Conservation (phyloP, 2,888 invertebrate species). For the Argyresthia albistria region DNA sequence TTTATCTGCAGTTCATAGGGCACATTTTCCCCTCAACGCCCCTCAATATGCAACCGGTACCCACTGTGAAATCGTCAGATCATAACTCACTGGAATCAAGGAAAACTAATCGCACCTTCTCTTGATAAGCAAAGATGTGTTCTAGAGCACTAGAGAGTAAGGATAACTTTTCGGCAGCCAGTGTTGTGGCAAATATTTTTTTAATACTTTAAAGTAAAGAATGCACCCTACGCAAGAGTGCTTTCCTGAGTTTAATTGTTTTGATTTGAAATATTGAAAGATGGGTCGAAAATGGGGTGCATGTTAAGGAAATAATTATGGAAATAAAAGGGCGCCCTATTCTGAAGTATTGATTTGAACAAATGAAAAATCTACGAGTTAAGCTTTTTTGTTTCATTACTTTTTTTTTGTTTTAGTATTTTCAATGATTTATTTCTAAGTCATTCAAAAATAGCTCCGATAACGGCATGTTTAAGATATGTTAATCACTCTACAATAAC, state of each 20-base stretch:
- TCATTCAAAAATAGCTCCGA: no score
- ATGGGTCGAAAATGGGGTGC: conserved; percentile 47
- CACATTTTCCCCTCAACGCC: conserved; percentile 32
- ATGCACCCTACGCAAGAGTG: conserved; percentile 42
- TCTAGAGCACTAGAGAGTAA: not conserved
- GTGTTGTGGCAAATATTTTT: conserved; percentile 24
- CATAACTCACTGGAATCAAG: conserved; percentile 46
- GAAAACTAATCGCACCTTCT: conserved; percentile 35
- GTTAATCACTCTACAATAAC: no score
- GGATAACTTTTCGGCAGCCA: not conserved
- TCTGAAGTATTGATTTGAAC: no score
- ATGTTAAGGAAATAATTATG: conserved; percentile 29
- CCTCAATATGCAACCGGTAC: conserved; percentile 28
- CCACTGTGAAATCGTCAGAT: conserved; percentile 46
- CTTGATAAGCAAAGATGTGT: not conserved
- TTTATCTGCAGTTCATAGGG: conserved; percentile 30
- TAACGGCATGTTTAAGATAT: no score
- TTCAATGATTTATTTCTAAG: no score
- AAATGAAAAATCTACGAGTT: no score
- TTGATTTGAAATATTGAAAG: conserved; percentile 50
- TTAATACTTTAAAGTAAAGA: conserved; percentile 39
- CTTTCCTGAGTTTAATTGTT: conserved; percentile 59
- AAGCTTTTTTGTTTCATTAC: no score
- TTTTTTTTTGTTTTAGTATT: no score
- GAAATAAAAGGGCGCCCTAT: no score